A percentile compares a stretch with the other conserved stretches of the same genome.
phyloP scores from a whole-genome alignment of 2,888 invertebrate genomes.

The Neuroscelio doddi region DNA sequence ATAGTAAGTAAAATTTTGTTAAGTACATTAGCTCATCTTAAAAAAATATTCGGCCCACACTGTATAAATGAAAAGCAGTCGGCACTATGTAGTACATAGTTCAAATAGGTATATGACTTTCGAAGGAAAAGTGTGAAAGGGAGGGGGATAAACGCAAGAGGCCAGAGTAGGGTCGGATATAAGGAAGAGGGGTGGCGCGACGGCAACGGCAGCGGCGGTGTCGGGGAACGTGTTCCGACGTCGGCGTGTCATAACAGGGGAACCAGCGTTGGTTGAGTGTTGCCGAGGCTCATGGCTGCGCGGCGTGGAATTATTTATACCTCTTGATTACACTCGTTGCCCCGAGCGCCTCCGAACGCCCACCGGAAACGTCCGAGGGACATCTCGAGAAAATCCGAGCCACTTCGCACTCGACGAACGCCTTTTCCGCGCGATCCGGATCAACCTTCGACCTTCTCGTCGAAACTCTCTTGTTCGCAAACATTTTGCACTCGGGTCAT shows the following conservation, averaged over 20 bases:
- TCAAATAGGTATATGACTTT: too few relatives aligned
- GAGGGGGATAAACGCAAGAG: too few relatives aligned
- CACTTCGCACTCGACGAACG: slow-evolving; percentile 30
- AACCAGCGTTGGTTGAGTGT: slow-evolving; percentile 52
- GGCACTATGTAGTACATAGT: too few relatives aligned
- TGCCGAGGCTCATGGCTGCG: slow-evolving; percentile 59
- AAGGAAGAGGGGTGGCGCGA: slow-evolving; percentile 29
- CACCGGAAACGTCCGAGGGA: slow-evolving; percentile 53
- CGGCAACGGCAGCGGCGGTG: too few relatives aligned
- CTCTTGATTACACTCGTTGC: slow-evolving; percentile 64
- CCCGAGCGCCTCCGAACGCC: slow-evolving; percentile 48
- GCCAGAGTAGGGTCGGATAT: neutral
- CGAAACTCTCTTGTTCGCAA: too few relatives aligned
- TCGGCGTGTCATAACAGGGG: slow-evolving; percentile 56
- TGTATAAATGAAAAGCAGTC: too few relatives aligned
- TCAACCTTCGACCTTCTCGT: slow-evolving; percentile 36
- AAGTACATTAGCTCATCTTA: too few relatives aligned
- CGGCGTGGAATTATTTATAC: slow-evolving; percentile 66
- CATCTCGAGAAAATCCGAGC: slow-evolving; percentile 26
- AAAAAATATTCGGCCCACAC: too few relatives aligned
- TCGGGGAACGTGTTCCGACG: slow-evolving; percentile 39
- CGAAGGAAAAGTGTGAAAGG: too few relatives aligned
- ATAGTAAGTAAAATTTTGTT: too few relatives aligned
- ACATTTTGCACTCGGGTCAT: too few relatives aligned
- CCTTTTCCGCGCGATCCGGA: slow-evolving; percentile 33